Conservation (phyloP, 2,888 invertebrate genomes). For the Bibio marci region DNA sequence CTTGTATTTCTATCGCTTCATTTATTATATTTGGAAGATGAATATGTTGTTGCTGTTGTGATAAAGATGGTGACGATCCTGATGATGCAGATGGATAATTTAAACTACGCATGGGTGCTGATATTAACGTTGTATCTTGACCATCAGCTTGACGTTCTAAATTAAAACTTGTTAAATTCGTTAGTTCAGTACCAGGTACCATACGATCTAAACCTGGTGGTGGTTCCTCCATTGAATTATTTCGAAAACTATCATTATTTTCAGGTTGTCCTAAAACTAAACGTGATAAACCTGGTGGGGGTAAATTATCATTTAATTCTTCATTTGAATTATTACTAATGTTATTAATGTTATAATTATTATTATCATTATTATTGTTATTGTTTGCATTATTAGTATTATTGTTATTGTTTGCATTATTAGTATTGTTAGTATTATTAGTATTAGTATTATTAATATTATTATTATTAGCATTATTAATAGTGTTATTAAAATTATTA, state of each 20-base stretch:
- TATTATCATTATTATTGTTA: too few relatives aligned
- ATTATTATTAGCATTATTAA: too few relatives aligned
- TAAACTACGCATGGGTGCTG: constrained; percentile 8
- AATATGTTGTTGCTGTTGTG: neutral
- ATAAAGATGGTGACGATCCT: neutral
- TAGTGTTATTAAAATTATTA: neutral
- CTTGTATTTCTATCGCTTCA: neutral
- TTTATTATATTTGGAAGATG: neutral
- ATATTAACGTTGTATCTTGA: constrained; percentile 21
- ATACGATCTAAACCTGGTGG: constrained; percentile 34
- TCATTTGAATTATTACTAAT: too few relatives aligned
- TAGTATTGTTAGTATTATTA: constrained; percentile 1
- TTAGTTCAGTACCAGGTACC: constrained; percentile 31
- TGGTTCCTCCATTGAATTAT: constrained; percentile 16
- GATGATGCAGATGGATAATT: neutral
- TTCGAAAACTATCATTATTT: constrained; percentile 28
- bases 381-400: too few relatives aligned
- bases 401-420: constrained; percentile 8
- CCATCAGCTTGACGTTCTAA: constrained; percentile 30
- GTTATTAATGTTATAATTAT: too few relatives aligned
- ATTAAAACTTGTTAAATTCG: constrained; percentile 26
- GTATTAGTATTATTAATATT: neutral
- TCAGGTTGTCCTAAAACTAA: constrained; percentile 51
- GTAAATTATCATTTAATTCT: constrained; percentile 34
- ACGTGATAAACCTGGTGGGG: constrained; percentile 45